These are phyloP conservation scores for Hymenochirus boettgeri DNA, from an alignment of 2,113 vertebrate species.

Conservation along the genomic window DNA sequence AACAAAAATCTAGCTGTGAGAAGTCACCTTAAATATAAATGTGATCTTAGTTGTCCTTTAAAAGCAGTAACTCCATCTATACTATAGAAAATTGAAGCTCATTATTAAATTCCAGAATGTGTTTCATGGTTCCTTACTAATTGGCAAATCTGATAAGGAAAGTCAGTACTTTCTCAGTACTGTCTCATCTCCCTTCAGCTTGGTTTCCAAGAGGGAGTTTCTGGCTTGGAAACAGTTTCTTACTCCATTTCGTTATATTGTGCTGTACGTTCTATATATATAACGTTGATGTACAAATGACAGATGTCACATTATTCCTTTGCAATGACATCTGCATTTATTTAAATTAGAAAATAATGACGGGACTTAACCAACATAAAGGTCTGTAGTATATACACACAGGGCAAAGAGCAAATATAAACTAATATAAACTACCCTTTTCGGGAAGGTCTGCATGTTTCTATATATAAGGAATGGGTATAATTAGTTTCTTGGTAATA, in stretches of 20 bases:
- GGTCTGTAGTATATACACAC: too few species aligned
- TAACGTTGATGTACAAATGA: neutral
- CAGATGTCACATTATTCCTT: neutral
- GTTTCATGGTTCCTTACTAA: conserved; percentile 1
- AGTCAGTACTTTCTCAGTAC: neutral
- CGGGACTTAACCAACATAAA: too few species aligned
- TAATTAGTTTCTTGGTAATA: too few species aligned
- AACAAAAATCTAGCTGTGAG: too few species aligned
- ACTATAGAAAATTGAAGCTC: neutral
- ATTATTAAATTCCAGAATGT: conserved; percentile 1
- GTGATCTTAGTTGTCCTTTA: too few species aligned
- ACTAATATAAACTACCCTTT: too few species aligned
- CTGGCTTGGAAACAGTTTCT: conserved; percentile 2
- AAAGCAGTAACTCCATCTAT: too few species aligned
- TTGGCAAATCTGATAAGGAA: conserved; percentile 1
- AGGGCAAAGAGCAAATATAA: too few species aligned
- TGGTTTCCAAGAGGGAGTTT: conserved; percentile 18
- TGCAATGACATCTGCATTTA: neutral
- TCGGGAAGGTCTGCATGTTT: too few species aligned
- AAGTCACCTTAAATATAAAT: too few species aligned
- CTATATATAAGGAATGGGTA: too few species aligned
- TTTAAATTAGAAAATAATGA: too few species aligned
- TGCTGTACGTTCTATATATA: neutral
- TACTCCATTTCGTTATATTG: neutral
- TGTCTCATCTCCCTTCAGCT: neutral